Evolutionary conservation across 2,113 vertebrate genomes (phyloP).

Genomic region (Recurvirostra avosetta): DNA sequence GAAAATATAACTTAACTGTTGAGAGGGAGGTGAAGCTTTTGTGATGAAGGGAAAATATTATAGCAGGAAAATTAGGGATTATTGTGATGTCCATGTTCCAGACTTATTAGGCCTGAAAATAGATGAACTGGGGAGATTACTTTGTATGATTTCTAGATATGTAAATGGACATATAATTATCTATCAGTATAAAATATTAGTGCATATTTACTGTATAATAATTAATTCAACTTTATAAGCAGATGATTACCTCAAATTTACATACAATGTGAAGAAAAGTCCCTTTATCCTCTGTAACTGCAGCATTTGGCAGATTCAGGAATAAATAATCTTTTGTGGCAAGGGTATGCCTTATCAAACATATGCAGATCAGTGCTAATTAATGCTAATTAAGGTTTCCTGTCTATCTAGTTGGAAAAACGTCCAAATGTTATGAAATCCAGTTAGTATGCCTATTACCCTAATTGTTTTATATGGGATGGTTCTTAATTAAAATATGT

Average conservation of each 20-base stretch:
- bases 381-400: conserved; percentile 91
- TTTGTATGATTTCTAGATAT: conserved; percentile 59
- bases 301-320: conserved; percentile 83
- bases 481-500: conserved; percentile 92
- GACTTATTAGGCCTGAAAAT: conserved; percentile 11
- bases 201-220: conserved; percentile 71
- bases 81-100: not conserved
- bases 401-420: conserved; percentile 88
- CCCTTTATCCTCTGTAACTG: conserved; percentile 77
- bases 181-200: conserved; percentile 62
- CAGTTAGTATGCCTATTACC: conserved; percentile 87
- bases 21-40: not conserved
- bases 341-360: conserved; percentile 90
- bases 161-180: conserved; percentile 60
- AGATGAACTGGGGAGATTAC: conserved; percentile 57
- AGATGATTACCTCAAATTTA: conserved; percentile 75
- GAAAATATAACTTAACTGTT: not conserved
- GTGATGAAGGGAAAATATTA: not conserved
- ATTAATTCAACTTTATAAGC: conserved; percentile 71
- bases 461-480: conserved; percentile 92
- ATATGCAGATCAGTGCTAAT: conserved; percentile 93
- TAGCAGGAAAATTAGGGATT: conserved; percentile 29
- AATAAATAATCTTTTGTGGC: conserved; percentile 86
- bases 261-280: conserved; percentile 76
- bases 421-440: conserved; percentile 93